A percentile compares a stretch with the other conserved stretches of the same genome.
These are phyloP conservation scores for Clepsis dumicolana DNA, from an alignment of 2,888 invertebrate genomes.

Conservation along the genomic window DNA sequence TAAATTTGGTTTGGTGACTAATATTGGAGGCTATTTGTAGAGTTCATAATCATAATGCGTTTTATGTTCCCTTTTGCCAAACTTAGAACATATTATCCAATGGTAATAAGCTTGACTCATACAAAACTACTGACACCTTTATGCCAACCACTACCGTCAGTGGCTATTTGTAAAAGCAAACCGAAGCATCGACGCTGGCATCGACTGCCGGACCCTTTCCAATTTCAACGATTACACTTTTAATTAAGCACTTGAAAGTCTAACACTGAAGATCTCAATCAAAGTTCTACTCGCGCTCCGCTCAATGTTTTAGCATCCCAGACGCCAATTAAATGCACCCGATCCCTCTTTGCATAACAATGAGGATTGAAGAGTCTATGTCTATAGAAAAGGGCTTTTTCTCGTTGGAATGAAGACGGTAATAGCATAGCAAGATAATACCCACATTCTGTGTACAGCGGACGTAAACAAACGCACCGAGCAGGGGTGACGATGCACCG, in stretches of 20 bases:
- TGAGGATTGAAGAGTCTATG: slow-evolving; percentile 25
- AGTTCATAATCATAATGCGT: slow-evolving; percentile 10
- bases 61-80: slow-evolving; percentile 12
- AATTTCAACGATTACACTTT: not conserved
- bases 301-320: slow-evolving; percentile 14
- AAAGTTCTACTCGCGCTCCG: not conserved
- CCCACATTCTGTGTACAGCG: slow-evolving; percentile 13
- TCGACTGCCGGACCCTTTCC: not conserved
- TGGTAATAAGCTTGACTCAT: too few species aligned
- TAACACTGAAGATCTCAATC: slow-evolving; percentile 3
- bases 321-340: slow-evolving; percentile 38
- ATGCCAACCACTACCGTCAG: too few species aligned
- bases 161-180: not conserved
- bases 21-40: not conserved
- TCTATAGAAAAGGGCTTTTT: not conserved
- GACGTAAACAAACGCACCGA: slow-evolving; percentile 15
- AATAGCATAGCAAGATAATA: not conserved
- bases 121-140: too few species aligned
- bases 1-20: slow-evolving; percentile 9
- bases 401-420: not conserved
- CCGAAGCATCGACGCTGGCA: not conserved
- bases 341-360: slow-evolving; percentile 19
- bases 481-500: slow-evolving; percentile 25
- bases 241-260: not conserved
- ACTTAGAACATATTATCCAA: not conserved